Evolutionary conservation across 2,797 vertebrate species (phyloP), one percentile per base, ranked within the genome.

Genomic region (Sebastes steindachneri): DNA sequence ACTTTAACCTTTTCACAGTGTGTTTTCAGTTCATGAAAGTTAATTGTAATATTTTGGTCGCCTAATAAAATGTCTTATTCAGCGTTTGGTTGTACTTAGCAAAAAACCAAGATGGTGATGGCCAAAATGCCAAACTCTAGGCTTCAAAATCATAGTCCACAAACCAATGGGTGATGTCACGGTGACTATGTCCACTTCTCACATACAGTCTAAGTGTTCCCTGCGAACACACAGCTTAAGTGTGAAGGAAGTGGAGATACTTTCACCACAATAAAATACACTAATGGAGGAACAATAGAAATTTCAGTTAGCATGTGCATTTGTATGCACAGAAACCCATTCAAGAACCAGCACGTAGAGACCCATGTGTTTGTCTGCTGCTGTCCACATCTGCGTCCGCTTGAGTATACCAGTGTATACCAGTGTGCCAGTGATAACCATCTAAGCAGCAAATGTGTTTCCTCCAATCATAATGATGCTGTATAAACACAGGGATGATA

Each of bases 61-160:
- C 35, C 2, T 37, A 37, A 37, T 25, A 25, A 37, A 5, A 37
- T 37, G 35, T 37, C 11, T 37, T 37, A 12, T 37, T 37, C 35
- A 35, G 11, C 4, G 4, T 37, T 37, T 12, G 11, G 11, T 37
- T 37, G 35, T 37, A 37, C 35, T 37, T 37, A 37, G 35, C 11
- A 0, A 11, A 37, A 37, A 31, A 41, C 4, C 37, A 41, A 41
- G 37, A 41, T 14, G 37, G 5, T 41, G 37, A 41, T 0, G 8
- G 0, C 48, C 48, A 51, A 51, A 48, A 51, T 51, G 8, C 17
- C 48, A 51, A n/a, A 51, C 48, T 51, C 3, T 7, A 51, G 17
- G 17, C 17, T n/a, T n/a, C 48, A 51, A n/a, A 51, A 51, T 0
- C 15, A 0, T 48, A 17, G 0, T 19, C 45, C 45, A 19, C 0